phyloP scores from a whole-genome alignment of 2,888 invertebrate genomes.

The Amphimallon solstitiale region DNA sequence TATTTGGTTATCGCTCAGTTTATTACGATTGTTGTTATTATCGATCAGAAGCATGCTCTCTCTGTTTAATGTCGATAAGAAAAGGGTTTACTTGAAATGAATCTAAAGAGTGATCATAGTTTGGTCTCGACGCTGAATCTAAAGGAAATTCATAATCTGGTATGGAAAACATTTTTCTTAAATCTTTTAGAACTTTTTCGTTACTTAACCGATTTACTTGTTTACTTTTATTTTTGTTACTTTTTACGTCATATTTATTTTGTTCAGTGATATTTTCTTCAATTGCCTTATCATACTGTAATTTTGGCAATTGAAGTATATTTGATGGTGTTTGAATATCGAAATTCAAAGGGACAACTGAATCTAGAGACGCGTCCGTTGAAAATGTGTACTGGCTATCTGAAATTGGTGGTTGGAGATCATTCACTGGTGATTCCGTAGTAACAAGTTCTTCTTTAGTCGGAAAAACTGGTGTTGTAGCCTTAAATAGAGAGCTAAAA shows the following conservation, averaged over 20 bases:
- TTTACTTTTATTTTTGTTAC: constrained; percentile 12
- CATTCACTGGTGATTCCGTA: constrained; percentile 31
- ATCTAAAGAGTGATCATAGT: constrained; percentile 58
- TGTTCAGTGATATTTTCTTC: constrained; percentile 20
- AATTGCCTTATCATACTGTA: background rate
- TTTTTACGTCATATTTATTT: constrained; percentile 30
- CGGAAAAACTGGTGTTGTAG: constrained; percentile 37
- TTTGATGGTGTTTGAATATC: constrained; percentile 36
- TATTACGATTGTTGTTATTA: background rate
- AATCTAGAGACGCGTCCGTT: constrained; percentile 27
- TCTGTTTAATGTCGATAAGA: constrained; percentile 24
- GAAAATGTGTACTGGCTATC: too few relatives aligned
- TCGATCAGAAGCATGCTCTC: constrained; percentile 24
- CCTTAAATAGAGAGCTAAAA: constrained; percentile 37
- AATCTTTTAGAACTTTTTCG: constrained; percentile 54
- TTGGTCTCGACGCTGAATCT: constrained; percentile 56
- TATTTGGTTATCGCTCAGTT: background rate
- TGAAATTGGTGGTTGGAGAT: constrained; percentile 16
- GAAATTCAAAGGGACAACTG: background rate
- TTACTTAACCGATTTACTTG: constrained; percentile 10
- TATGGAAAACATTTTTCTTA: constrained; percentile 58
- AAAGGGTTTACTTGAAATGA: constrained; percentile 58
- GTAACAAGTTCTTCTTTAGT: constrained; percentile 35
- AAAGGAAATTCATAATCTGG: constrained; percentile 63
- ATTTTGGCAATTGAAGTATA: background rate